phyloP scores from a whole-genome alignment of 92 coral and sea anemone genomes.

The Diadumene lineata region DNA sequence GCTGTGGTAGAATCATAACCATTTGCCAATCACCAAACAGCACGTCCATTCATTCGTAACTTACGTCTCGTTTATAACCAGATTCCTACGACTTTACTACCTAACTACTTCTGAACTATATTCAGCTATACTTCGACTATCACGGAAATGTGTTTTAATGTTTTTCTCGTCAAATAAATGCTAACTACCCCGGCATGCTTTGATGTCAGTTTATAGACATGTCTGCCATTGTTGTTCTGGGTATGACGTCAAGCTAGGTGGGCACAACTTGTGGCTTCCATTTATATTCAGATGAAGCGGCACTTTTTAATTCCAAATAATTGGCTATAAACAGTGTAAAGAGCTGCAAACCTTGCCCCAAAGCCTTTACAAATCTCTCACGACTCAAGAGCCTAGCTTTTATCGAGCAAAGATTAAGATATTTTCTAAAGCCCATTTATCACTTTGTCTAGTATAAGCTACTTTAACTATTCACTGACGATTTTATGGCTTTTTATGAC shows the following conservation, averaged over 20 bases:
- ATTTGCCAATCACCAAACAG: background rate
- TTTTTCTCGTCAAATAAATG: background rate
- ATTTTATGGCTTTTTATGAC: too few species aligned
- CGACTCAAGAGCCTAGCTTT: constrained; percentile 5
- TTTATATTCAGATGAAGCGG: constrained; percentile 9
- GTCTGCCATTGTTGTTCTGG: background rate
- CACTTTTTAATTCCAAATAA: constrained; percentile 10
- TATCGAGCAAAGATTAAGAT: background rate
- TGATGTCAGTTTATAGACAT: background rate
- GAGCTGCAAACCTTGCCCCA: constrained; percentile 9
- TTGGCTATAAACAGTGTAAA: constrained; percentile 13
- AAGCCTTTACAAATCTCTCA: background rate
- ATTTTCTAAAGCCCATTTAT: too few species aligned
- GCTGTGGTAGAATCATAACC: background rate
- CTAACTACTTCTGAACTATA: background rate
- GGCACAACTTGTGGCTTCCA: constrained; percentile 10
- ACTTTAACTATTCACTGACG: too few species aligned
- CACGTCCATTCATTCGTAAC: background rate
- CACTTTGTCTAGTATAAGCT: too few species aligned
- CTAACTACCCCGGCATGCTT: constrained; percentile 4
- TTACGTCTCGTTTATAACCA: background rate
- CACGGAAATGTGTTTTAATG: background rate
- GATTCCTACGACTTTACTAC: background rate
- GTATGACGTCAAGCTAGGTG: constrained; percentile 6
- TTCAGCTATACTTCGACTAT: background rate